Evolutionary conservation across 1,140 invertebrate genomes (phyloP).

Genomic region (Bicyclus anynana): DNA sequence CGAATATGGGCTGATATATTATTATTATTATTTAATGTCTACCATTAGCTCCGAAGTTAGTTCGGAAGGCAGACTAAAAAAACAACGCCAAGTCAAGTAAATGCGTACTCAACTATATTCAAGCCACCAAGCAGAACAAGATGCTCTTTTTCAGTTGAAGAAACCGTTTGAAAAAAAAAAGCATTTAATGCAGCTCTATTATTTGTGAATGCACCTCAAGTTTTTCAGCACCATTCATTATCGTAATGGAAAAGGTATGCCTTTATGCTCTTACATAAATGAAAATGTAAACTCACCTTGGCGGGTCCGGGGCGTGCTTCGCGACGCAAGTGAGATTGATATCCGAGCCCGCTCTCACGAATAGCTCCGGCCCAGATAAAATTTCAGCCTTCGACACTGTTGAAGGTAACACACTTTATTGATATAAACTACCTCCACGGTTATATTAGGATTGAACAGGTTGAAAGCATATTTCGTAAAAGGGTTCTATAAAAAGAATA

Average conservation of each 20-base stretch:
- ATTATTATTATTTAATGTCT: too few relatives aligned
- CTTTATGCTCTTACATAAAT: conserved; percentile 4
- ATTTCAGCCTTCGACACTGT: conserved; percentile 94
- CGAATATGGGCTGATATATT: too few relatives aligned
- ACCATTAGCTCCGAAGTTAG: too few relatives aligned
- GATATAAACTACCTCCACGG: conserved; percentile 9
- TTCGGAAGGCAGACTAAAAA: too few relatives aligned
- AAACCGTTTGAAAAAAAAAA: not conserved
- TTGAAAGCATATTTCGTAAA: not conserved
- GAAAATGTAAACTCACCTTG: conserved; percentile 67
- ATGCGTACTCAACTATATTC: too few relatives aligned
- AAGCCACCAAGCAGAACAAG: too few relatives aligned
- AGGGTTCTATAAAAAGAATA: too few relatives aligned
- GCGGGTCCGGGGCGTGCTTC: conserved; percentile 89
- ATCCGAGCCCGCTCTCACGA: conserved; percentile 92
- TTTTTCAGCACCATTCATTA: not conserved
- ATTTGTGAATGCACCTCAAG: not conserved
- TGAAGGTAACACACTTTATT: conserved; percentile 40
- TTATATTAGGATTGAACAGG: conserved; percentile 6
- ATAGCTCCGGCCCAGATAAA: conserved; percentile 89
- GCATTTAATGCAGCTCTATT: not conserved
- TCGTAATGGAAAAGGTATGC: conserved; percentile 1
- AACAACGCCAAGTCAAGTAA: too few relatives aligned
- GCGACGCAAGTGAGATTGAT: conserved; percentile 94
- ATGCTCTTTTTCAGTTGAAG: not conserved